These are phyloP conservation scores for Sceloporus undulatus DNA, from an alignment of 2,113 vertebrate genomes.

Conservation along the genomic window DNA sequence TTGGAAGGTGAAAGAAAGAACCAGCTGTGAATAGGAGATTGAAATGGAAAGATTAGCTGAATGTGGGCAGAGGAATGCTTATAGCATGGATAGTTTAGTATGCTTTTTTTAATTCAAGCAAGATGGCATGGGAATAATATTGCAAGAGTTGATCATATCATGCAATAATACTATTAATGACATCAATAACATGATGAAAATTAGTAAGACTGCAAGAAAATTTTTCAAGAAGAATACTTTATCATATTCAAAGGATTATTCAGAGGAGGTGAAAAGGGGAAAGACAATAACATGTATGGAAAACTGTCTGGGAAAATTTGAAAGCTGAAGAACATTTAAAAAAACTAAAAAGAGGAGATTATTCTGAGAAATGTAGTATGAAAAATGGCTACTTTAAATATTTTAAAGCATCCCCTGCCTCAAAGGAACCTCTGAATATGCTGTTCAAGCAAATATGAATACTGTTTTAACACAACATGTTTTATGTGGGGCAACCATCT, in stretches of 20 bases:
- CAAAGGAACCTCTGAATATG: too few relatives aligned
- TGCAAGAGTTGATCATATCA: not conserved
- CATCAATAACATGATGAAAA: not conserved
- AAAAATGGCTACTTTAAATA: too few relatives aligned
- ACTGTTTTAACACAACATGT: too few relatives aligned
- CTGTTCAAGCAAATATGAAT: too few relatives aligned
- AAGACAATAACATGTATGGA: not conserved
- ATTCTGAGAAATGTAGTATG: too few relatives aligned
- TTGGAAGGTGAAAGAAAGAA: conserved; percentile 29
- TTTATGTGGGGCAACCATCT: too few relatives aligned
- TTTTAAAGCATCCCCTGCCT: too few relatives aligned
- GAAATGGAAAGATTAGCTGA: not conserved
- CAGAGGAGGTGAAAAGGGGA: not conserved
- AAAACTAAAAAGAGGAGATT: not conserved
- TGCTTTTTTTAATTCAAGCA: not conserved
- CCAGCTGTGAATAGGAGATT: not conserved
- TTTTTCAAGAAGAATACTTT: too few relatives aligned
- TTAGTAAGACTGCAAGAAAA: not conserved
- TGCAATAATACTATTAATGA: not conserved
- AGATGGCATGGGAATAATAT: not conserved
- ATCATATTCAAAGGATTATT: not conserved
- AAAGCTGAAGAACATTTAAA: not conserved
- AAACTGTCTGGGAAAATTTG: not conserved
- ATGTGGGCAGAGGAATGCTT: not conserved
- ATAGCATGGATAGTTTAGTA: not conserved